Conservation (phyloP, 2,888 invertebrate species). For the Hipparchia semele region DNA sequence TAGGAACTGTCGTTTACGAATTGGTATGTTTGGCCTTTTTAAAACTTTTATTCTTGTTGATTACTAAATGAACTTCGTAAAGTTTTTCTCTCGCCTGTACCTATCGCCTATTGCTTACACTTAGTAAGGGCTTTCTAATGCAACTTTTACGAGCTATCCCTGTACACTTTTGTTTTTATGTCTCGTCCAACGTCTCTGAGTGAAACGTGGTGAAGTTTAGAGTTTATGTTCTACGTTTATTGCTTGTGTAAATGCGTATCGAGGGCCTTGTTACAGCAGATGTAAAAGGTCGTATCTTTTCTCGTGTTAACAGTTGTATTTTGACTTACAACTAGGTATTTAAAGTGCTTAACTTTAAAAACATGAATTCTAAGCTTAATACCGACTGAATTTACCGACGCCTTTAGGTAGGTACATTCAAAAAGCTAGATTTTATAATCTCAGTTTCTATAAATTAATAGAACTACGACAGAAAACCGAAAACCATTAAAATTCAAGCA, state of each 20-base stretch:
- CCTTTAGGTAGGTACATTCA: too few species aligned
- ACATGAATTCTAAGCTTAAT: too few species aligned
- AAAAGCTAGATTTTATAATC: too few species aligned
- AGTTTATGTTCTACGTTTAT: constrained; percentile 48
- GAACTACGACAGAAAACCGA: too few species aligned
- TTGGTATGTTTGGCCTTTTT: too few species aligned
- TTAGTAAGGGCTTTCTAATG: constrained; percentile 53
- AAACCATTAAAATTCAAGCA: background rate
- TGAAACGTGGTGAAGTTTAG: constrained; percentile 50
- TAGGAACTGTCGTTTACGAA: too few species aligned
- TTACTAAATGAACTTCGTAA: background rate
- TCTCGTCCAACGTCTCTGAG: constrained; percentile 44
- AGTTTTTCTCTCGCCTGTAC: constrained; percentile 38
- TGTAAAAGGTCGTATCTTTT: background rate
- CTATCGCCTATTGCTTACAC: constrained; percentile 46
- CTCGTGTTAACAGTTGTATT: background rate
- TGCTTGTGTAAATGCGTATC: constrained; percentile 16
- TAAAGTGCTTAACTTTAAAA: background rate
- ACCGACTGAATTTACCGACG: too few species aligned
- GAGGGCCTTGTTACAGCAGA: constrained; percentile 3
- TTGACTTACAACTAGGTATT: background rate
- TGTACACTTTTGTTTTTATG: constrained; percentile 55
- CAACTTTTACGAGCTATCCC: constrained; percentile 54
- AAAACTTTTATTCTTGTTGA: too few species aligned
- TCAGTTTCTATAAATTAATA: too few species aligned